Conservation (phyloP, 2,888 invertebrate species). For the Hirtodrosophila confusa region DNA sequence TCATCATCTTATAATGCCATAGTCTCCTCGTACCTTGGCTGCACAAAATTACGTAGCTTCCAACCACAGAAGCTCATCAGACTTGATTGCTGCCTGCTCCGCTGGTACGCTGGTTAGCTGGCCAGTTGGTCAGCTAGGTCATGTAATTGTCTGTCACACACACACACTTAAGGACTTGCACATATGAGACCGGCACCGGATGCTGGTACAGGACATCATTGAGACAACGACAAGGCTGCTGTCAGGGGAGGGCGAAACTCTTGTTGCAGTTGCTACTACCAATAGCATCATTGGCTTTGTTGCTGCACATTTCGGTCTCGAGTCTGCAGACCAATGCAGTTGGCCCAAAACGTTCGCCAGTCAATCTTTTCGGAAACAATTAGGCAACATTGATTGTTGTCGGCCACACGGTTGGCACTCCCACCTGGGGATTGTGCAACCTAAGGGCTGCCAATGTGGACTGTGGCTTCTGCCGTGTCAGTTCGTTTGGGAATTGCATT, state of each 20-base stretch:
- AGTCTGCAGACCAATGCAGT: constrained; percentile 12
- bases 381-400: constrained; percentile 55
- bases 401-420: not conserved
- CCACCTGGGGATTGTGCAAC: not conserved
- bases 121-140: constrained; percentile 46
- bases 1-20: constrained; percentile 71
- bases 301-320: constrained; percentile 8
- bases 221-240: constrained; percentile 45
- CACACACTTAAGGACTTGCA: constrained; percentile 12
- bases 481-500: constrained; percentile 26
- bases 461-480: constrained; percentile 4
- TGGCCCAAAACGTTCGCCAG: constrained; percentile 11
- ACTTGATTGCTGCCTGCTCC: constrained; percentile 43
- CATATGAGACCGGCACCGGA: constrained; percentile 38
- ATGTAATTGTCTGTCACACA: constrained; percentile 64
- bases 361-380: constrained; percentile 60
- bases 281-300: constrained; percentile 10
- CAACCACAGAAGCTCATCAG: constrained; percentile 44
- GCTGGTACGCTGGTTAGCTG: constrained; percentile 39
- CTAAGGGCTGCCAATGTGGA: not conserved
- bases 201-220: constrained; percentile 51
- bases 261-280: constrained; percentile 14
- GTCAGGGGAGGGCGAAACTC: not conserved
- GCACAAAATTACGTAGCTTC: constrained; percentile 52
- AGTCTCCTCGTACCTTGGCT: constrained; percentile 32